Evolutionary conservation across 1,140 invertebrate species (phyloP), one percentile per base, ranked within the genome.

Genomic region (Acromyrmex charruanus): DNA sequence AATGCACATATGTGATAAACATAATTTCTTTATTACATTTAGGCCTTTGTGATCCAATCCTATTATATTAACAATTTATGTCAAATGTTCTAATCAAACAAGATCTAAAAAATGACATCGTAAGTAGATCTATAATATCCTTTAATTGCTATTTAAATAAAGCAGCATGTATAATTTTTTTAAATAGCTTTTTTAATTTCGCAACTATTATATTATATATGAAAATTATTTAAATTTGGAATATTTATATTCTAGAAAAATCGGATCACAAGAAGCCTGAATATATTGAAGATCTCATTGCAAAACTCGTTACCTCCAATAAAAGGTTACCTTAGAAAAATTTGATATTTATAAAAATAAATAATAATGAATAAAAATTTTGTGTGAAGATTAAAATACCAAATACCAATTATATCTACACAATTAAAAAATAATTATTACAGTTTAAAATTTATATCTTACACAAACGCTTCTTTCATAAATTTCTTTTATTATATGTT

Each of bases 11-110:
- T 44, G 2, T 14, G 28, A 14, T 84, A 74, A 84, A 61, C 0
- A 75, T 75, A 61, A 61, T 75, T 74, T 84, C 12, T 71, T 72
- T 44, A 59, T 44, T 77, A 53, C 3, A 12, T 49, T 51, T 53
- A 68, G 3, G n/a, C 28, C 0, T 79, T 80, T 80, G 49, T 31
- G 28, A 49, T 80, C 28, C 61, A 44, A 68, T 53, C 2, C 3
- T 53, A 28, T n/a, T 53, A 65, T 25, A 68, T 31, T 12, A 68
- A 53, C 28, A 35, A 80, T 16, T 80, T 18, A 79, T 49, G 49
- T 66, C 18, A 77, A 77, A 25, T 77, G 12, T 58, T 21, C 1
- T 75, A 25, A 55, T 35, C 7, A 6, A 21, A 21, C 4, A 58
- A 55, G 18, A 35, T 21, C 0, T 53, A 61, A 61, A 61, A 39